A percentile compares a stretch with the other conserved stretches of the same genome.
Evolutionary conservation across 1,140 invertebrate species (phyloP).

Genomic region (Scaptomyza montana): DNA sequence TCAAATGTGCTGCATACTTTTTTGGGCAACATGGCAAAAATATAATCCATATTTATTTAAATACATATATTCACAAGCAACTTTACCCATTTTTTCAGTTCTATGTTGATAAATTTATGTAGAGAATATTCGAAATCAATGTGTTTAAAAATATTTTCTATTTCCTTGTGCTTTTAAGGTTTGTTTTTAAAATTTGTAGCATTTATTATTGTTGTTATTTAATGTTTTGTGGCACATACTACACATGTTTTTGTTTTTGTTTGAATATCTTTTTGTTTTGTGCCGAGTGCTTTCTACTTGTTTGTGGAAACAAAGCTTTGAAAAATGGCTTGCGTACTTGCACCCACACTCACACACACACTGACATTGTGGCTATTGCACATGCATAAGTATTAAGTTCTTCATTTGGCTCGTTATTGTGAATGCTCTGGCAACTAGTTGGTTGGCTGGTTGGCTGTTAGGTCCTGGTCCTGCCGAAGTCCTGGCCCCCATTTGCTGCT

Average conservation of each 20-base stretch:
- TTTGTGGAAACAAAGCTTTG: constrained; percentile 79
- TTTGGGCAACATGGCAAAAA: not conserved
- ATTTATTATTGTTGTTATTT: constrained; percentile 4
- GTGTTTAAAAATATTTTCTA: not conserved
- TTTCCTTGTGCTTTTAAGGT: not conserved
- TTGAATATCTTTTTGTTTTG: no score
- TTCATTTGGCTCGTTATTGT: constrained; percentile 74
- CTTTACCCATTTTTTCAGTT: no score
- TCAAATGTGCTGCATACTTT: not conserved
- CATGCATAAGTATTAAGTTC: constrained; percentile 71
- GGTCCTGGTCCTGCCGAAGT: not conserved
- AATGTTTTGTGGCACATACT: constrained; percentile 2
- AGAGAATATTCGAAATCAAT: no score
- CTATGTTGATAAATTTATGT: no score
- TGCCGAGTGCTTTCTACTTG: constrained; percentile 48
- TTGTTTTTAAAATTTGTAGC: not conserved
- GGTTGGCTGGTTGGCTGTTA: constrained; percentile 4
- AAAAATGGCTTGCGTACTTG: constrained; percentile 61
- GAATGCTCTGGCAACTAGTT: constrained; percentile 47
- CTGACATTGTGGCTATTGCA: not conserved
- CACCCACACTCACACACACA: constrained; percentile 33
- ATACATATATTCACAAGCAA: no score
- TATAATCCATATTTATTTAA: no score
- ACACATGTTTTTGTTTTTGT: constrained; percentile 8
- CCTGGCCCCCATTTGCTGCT: not conserved